phyloP scores from a whole-genome alignment of 2,113 vertebrate species.

The Sinocyclocheilus anshuiensis region DNA sequence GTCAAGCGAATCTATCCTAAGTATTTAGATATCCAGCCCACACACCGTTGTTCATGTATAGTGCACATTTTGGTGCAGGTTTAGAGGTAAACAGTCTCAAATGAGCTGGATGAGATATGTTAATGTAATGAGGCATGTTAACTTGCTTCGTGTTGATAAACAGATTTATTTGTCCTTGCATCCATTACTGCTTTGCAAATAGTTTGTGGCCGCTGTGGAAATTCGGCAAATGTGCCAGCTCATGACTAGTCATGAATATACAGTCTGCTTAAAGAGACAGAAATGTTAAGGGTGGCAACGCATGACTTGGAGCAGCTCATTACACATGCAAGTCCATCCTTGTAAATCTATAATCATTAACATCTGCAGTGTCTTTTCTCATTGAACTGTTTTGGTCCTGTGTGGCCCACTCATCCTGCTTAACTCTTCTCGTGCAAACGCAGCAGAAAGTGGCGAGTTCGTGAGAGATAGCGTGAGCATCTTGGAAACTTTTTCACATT shows the following conservation, averaged over 20 bases:
- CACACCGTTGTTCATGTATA: background rate
- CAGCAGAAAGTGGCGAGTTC: constrained; percentile 64
- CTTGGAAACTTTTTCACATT: constrained; percentile 61
- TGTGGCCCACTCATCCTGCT: constrained; percentile 78
- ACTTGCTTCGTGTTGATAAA: background rate
- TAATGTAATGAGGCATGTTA: constrained; percentile 17
- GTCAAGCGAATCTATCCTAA: constrained; percentile 14
- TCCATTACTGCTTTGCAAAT: background rate
- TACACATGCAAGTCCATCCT: constrained; percentile 63
- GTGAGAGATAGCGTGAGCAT: constrained; percentile 53
- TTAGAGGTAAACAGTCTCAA: constrained; percentile 21
- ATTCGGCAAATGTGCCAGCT: background rate
- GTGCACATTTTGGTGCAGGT: background rate
- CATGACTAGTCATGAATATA: constrained; percentile 63
- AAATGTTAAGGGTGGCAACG: constrained; percentile 28
- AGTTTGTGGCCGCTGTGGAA: background rate
- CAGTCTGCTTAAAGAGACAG: constrained; percentile 27
- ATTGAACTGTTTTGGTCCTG: constrained; percentile 75
- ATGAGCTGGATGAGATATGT: constrained; percentile 6
- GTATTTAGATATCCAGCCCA: constrained; percentile 26
- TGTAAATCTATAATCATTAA: constrained; percentile 81
- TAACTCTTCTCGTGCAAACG: constrained; percentile 75
- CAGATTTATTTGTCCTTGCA: constrained; percentile 19
- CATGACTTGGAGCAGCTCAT: constrained; percentile 42
- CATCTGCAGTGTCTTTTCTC: constrained; percentile 76